Conservation (phyloP, 2,113 vertebrate species). For the Telmatochromis sp. region DNA sequence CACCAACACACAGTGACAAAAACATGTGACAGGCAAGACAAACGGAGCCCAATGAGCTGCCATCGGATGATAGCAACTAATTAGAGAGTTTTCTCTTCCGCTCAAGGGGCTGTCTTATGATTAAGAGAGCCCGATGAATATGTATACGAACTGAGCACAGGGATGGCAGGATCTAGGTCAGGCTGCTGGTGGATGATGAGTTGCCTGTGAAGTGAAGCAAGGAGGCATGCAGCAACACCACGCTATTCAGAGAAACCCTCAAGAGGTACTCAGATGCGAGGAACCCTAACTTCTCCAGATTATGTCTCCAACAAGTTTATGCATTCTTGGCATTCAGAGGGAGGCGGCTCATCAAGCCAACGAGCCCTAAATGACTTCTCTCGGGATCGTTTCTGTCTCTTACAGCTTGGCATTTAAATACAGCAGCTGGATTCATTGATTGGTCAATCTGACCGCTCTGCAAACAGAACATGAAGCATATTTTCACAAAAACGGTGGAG, state of each 20-base stretch:
- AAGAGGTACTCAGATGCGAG: constrained; percentile 13
- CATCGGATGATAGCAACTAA: constrained; percentile 41
- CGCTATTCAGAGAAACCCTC: constrained; percentile 12
- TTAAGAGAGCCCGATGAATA: constrained; percentile 54
- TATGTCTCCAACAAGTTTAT: constrained; percentile 24
- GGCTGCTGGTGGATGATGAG: constrained; percentile 33
- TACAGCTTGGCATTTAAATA: constrained; percentile 44
- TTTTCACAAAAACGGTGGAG: background rate
- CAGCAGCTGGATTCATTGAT: constrained; percentile 16
- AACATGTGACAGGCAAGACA: constrained; percentile 10
- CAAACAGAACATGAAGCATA: constrained; percentile 10
- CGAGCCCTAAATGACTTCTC: constrained; percentile 42
- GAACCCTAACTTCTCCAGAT: constrained; percentile 31
- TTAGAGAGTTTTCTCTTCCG: constrained; percentile 48
- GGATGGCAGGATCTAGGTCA: constrained; percentile 56
- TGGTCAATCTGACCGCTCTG: background rate
- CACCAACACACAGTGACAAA: background rate
- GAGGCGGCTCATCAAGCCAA: background rate
- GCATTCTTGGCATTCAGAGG: constrained; percentile 22
- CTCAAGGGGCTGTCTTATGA: constrained; percentile 40
- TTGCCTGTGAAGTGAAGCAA: constrained; percentile 27
- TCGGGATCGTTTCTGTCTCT: constrained; percentile 28
- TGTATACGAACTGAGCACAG: constrained; percentile 36
- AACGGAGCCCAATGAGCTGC: constrained; percentile 15
- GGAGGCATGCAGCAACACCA: background rate